Base-by-base conservation (phyloP, 2,113 vertebrate species). In the Ciconia maguari region DNA sequence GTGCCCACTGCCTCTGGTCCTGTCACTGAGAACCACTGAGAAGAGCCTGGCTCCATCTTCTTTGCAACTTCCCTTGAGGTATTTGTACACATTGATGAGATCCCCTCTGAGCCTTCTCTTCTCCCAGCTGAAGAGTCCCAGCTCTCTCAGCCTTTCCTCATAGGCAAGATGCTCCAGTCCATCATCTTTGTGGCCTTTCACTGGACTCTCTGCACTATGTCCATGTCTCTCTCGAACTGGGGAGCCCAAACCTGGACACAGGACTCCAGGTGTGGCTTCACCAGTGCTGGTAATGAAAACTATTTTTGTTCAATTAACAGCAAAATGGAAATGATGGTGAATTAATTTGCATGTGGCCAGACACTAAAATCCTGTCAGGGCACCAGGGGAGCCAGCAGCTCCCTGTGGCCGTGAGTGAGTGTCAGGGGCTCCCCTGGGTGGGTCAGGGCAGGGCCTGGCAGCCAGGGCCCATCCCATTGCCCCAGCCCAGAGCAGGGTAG, bases 321-420 rank as follows among this genome's bases (percentile, higher is more conserved):
- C 1, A 18, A 81, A 57, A 52, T 42, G 5, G 52, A 81, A 82
- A 52, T 6, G 3, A n/a, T 26, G 2, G 17, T 48, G 41, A 78
- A 83, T 61, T 44, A 44, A 68, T 71, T 62, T 83, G 38, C 11
- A 19, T 38, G 26, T 66, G 21, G 2, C 16, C 13, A 34, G 46
- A 64, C 34, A 68, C 16, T 44, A 54, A 89, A 76, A 93, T n/a
- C 10, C 32, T 80, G 11, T 19, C 14, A 68, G 32, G 21, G 18
- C 10, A 76, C 15, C 17, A 10, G 34, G 13, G 6, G 10, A 8
- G 7, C 2, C 29, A 61, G 12, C 0, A 0, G 18, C 12, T 78
- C 13, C 21, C 25, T 46, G 10, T 13, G 32, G 13, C 32, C 4
- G 3, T 30, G 10, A 64, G 20, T 30, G 7, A 77, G 10, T 49